phyloP scores from a whole-genome alignment of 2,888 invertebrate species.

The Myathropa florea region DNA sequence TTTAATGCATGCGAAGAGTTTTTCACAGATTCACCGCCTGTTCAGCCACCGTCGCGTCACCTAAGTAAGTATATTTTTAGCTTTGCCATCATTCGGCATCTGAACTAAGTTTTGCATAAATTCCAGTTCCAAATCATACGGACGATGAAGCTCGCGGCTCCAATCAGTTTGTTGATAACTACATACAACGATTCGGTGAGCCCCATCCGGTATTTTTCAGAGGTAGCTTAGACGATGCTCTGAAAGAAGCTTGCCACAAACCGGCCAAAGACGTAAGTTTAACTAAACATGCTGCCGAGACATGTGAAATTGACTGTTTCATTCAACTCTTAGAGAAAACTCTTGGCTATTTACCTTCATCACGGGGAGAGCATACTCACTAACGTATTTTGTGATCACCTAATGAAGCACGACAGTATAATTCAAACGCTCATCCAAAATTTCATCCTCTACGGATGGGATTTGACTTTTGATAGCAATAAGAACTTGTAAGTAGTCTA shows the following conservation, averaged over 20 bases:
- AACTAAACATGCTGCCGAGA: too few species aligned
- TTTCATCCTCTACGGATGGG: slow-evolving; percentile 98
- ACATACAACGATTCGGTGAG: slow-evolving; percentile 89
- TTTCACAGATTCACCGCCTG: slow-evolving; percentile 88
- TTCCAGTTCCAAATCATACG: slow-evolving; percentile 90
- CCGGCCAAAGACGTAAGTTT: slow-evolving; percentile 91
- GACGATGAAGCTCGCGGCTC: slow-evolving; percentile 93
- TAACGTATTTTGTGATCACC: slow-evolving; percentile 98
- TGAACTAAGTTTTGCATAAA: slow-evolving; percentile 13
- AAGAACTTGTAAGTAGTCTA: slow-evolving; percentile 85
- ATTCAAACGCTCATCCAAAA: slow-evolving; percentile 93
- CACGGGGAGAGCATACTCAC: slow-evolving; percentile 97
- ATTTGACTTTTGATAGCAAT: slow-evolving; percentile 94
- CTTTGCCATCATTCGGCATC: background rate
- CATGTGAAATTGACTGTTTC: slow-evolving; percentile 34
- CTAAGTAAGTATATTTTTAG: slow-evolving; percentile 84
- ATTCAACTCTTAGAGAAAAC: slow-evolving; percentile 87
- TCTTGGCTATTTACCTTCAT: slow-evolving; percentile 97
- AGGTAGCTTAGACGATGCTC: slow-evolving; percentile 94
- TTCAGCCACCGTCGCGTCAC: slow-evolving; percentile 87
- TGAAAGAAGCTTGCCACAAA: slow-evolving; percentile 93
- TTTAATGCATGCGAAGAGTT: slow-evolving; percentile 93
- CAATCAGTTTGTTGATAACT: slow-evolving; percentile 92
- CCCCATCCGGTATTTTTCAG: slow-evolving; percentile 95
- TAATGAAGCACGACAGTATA: slow-evolving; percentile 94